Evolutionary conservation across 30 jellyfish, hydroid and myxozoan genomes (phyloP).

Genomic region (Aurelia aurita): DNA sequence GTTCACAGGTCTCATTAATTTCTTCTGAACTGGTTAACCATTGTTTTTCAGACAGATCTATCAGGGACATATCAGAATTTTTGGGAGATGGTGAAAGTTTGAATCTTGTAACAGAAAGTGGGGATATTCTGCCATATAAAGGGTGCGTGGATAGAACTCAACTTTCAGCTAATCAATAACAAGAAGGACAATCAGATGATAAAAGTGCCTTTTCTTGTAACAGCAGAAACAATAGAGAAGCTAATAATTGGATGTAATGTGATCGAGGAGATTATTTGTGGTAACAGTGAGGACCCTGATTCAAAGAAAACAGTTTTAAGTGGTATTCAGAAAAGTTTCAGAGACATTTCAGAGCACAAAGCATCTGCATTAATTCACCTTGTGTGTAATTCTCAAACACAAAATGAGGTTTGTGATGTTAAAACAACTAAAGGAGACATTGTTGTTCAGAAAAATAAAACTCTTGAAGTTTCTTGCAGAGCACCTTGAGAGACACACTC

Average conservation of each 20-base stretch:
- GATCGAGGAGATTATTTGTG: slow-evolving; percentile 23
- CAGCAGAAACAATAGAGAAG: slow-evolving; percentile 30
- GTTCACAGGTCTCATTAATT: no score
- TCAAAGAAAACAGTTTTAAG: slow-evolving; percentile 6
- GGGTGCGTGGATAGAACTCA: no score
- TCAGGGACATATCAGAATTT: no score
- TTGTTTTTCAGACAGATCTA: no score
- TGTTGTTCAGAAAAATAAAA: neutral
- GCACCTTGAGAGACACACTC: slow-evolving; percentile 28
- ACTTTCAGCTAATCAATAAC: no score
- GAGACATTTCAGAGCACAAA: slow-evolving; percentile 6
- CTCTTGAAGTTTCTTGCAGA: slow-evolving; percentile 2
- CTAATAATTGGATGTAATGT: slow-evolving; percentile 44
- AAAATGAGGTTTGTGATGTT: slow-evolving; percentile 19
- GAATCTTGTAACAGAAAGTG: no score
- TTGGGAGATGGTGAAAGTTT: no score
- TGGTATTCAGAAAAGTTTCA: slow-evolving; percentile 16
- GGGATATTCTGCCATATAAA: no score
- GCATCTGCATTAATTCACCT: slow-evolving; percentile 37
- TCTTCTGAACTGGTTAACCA: no score
- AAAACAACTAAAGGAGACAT: slow-evolving; percentile 2
- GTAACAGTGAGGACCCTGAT: slow-evolving; percentile 13
- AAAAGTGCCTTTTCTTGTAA: slow-evolving; percentile 42
- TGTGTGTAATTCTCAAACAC: slow-evolving; percentile 10
- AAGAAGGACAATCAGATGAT: no score